Conservation (phyloP, 2,113 vertebrate genomes). For the Coreoperca whiteheadi region DNA sequence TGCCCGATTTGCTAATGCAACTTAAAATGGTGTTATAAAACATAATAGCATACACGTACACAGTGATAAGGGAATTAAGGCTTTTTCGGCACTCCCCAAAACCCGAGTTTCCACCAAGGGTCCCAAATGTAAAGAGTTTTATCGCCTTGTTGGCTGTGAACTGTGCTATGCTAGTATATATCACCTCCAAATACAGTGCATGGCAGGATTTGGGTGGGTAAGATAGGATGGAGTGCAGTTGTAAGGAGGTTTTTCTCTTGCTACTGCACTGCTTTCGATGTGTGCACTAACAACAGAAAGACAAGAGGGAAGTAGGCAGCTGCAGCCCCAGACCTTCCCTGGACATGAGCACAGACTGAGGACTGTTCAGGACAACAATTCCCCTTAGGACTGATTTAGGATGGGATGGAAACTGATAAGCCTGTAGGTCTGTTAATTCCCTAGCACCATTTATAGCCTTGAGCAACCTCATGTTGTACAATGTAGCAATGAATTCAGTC, state of each 20-base stretch:
- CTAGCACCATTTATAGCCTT: neutral
- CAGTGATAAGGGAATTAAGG: slow-evolving; percentile 81
- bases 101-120: slow-evolving; percentile 27
- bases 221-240: slow-evolving; percentile 42
- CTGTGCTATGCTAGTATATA: slow-evolving; percentile 44
- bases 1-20: slow-evolving; percentile 73
- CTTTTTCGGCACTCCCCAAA: slow-evolving; percentile 65
- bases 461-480: neutral
- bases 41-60: slow-evolving; percentile 82
- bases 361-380: neutral
- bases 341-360: neutral
- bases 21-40: slow-evolving; percentile 79
- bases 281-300: slow-evolving; percentile 31
- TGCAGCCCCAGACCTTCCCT: slow-evolving; percentile 7
- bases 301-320: slow-evolving; percentile 15
- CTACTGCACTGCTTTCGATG: slow-evolving; percentile 47
- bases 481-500: neutral
- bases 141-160: slow-evolving; percentile 61
- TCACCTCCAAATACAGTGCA: slow-evolving; percentile 46
- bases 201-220: slow-evolving; percentile 58
- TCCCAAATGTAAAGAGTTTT: slow-evolving; percentile 61
- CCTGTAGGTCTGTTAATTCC: neutral
- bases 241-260: slow-evolving; percentile 35
- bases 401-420: slow-evolving; percentile 2
- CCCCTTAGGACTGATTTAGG: neutral